These are phyloP conservation scores for Neodiprion lecontei DNA, from an alignment of 1,140 invertebrate species.

Conservation along the genomic window DNA sequence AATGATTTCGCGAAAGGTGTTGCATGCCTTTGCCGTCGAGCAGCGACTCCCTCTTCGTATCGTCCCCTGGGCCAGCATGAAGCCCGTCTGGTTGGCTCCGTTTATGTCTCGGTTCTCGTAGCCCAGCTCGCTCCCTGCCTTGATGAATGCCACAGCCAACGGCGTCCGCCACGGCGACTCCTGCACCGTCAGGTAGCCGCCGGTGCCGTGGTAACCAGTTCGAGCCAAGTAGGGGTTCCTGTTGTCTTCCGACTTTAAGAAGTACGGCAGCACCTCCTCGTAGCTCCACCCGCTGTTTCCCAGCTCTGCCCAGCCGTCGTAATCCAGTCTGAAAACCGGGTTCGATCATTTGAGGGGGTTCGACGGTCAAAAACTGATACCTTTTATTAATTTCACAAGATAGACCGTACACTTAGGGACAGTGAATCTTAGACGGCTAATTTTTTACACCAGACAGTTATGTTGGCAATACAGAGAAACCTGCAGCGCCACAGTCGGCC, in stretches of 20 bases:
- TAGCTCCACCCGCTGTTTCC: slow-evolving; percentile 94
- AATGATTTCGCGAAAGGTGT: no score
- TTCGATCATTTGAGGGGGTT: neutral
- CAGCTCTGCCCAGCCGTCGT: slow-evolving; percentile 86
- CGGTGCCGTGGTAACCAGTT: slow-evolving; percentile 77
- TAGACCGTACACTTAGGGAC: neutral
- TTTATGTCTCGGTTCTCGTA: slow-evolving; percentile 84
- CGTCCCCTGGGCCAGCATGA: slow-evolving; percentile 86
- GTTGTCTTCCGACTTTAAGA: slow-evolving; percentile 88
- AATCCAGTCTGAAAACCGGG: slow-evolving; percentile 70
- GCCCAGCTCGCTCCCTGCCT: slow-evolving; percentile 81
- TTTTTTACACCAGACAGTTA: no score
- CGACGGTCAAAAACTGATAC: neutral
- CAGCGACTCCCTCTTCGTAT: slow-evolving; percentile 86
- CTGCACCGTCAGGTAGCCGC: slow-evolving; percentile 85
- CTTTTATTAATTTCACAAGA: neutral
- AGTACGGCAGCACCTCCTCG: slow-evolving; percentile 85
- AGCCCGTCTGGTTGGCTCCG: slow-evolving; percentile 82
- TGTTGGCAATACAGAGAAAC: no score
- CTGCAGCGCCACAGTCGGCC: no score
- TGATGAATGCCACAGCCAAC: slow-evolving; percentile 79
- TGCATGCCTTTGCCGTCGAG: slow-evolving; percentile 78
- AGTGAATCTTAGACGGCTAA: no score
- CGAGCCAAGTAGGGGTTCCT: slow-evolving; percentile 79
- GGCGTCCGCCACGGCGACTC: slow-evolving; percentile 84